phyloP scores from a whole-genome alignment of 2,888 invertebrate species.

The Netelia fuscicornis region DNA sequence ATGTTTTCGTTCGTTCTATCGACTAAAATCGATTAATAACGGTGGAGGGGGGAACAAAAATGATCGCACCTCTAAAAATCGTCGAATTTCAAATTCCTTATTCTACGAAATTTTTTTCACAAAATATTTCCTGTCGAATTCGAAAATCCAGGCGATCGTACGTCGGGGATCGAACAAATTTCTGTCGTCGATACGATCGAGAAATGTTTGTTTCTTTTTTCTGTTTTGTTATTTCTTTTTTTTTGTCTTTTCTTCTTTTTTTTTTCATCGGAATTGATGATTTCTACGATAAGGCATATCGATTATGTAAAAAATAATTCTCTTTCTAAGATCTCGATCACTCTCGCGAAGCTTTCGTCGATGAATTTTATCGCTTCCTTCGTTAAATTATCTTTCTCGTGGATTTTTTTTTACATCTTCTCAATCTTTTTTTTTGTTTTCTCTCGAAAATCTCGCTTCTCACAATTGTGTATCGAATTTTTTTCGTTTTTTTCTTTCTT shows the following conservation, averaged over 20 bases:
- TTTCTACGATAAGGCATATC: constrained; percentile 74
- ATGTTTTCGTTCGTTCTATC: constrained; percentile 16
- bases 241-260: background rate
- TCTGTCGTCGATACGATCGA: constrained; percentile 26
- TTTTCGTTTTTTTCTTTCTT: constrained; percentile 26
- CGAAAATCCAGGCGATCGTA: background rate
- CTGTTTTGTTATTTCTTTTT: background rate
- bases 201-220: constrained; percentile 14
- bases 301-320: constrained; percentile 76
- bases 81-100: background rate
- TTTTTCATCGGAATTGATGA: constrained; percentile 53
- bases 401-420: background rate
- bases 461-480: background rate
- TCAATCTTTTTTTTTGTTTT: constrained; percentile 21
- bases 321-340: constrained; percentile 63
- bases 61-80: background rate
- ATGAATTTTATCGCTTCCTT: constrained; percentile 28
- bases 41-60: background rate
- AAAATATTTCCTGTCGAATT: background rate
- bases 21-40: constrained; percentile 5
- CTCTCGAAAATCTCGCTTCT: background rate
- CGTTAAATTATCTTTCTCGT: constrained; percentile 6
- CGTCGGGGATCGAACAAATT: constrained; percentile 1
- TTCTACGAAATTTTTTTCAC: background rate
- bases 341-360: constrained; percentile 44